These are phyloP conservation scores for Crocuta crocuta DNA, from an alignment of 2,113 vertebrate species.

Conservation along the genomic window DNA sequence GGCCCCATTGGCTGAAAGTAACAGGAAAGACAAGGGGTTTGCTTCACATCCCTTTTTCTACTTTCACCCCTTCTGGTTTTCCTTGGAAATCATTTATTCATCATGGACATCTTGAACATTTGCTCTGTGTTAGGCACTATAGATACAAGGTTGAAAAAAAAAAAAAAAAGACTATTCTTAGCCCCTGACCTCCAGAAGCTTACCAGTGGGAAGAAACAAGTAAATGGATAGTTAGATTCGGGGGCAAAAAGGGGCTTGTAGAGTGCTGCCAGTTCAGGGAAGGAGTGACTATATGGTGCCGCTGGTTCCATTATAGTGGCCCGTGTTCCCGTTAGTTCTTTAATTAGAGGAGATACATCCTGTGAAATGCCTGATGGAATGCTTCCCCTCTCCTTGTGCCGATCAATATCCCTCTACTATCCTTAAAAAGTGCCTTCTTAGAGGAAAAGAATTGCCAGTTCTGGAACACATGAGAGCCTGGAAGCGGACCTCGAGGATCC, in stretches of 20 bases:
- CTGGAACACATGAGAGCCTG: not conserved
- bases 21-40: not conserved
- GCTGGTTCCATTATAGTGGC: not conserved
- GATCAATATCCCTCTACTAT: not conserved
- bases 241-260: not conserved
- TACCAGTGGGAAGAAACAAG: not conserved
- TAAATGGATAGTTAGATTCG: not conserved
- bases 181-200: not conserved
- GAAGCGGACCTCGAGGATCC: not conserved
- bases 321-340: not conserved
- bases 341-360: not conserved
- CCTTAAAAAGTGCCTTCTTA: not conserved
- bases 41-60: not conserved
- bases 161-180: not conserved
- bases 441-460: not conserved
- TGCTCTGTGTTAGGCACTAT: not conserved
- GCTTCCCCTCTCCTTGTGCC: not conserved
- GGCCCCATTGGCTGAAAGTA: not conserved
- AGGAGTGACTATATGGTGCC: not conserved
- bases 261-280: too few species aligned
- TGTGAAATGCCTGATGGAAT: not conserved
- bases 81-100: not conserved
- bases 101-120: not conserved
- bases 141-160: not conserved
- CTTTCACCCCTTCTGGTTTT: not conserved